Percentiles rank a stretch among this genome's conserved stretches.
These are phyloP conservation scores for Apis cerana DNA, from an alignment of 1,140 invertebrate species.

Conservation along the genomic window DNA sequence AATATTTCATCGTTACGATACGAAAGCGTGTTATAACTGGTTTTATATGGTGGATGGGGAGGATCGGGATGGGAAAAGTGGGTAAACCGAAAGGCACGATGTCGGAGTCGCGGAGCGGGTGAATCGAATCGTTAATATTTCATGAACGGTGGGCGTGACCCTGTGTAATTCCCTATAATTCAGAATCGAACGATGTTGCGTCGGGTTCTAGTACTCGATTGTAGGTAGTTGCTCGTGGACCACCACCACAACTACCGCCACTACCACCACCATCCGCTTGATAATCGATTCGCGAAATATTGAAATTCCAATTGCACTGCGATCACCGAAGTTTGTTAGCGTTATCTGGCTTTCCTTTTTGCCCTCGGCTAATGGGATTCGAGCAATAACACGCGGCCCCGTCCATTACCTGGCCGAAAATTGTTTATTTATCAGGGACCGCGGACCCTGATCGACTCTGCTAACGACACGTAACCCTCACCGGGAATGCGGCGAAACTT, in stretches of 20 bases:
- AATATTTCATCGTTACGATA: too few relatives aligned
- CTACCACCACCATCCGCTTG: neutral
- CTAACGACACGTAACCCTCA: constrained; percentile 21
- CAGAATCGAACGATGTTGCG: constrained; percentile 40
- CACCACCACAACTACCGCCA: too few relatives aligned
- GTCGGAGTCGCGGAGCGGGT: neutral
- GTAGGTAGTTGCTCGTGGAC: neutral
- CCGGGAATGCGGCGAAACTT: constrained; percentile 11
- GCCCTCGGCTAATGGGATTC: constrained; percentile 35
- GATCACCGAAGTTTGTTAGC: constrained; percentile 41
- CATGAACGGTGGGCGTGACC: constrained; percentile 43
- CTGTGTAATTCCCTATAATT: constrained; percentile 62
- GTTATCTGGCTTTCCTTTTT: constrained; percentile 44
- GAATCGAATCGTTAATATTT: constrained; percentile 61
- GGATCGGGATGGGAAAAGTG: neutral
- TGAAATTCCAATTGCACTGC: constrained; percentile 43
- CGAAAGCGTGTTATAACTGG: neutral
- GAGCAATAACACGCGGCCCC: constrained; percentile 26
- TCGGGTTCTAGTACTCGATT: neutral
- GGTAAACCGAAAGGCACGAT: neutral
- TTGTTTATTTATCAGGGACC: constrained; percentile 41
- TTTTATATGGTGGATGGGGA: neutral
- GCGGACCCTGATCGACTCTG: constrained; percentile 19
- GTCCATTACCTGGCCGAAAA: constrained; percentile 37
- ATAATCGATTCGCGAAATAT: constrained; percentile 60